Evolutionary conservation across 2,888 invertebrate species (phyloP).

Genomic region (Chaetogeoica ovagalla): DNA sequence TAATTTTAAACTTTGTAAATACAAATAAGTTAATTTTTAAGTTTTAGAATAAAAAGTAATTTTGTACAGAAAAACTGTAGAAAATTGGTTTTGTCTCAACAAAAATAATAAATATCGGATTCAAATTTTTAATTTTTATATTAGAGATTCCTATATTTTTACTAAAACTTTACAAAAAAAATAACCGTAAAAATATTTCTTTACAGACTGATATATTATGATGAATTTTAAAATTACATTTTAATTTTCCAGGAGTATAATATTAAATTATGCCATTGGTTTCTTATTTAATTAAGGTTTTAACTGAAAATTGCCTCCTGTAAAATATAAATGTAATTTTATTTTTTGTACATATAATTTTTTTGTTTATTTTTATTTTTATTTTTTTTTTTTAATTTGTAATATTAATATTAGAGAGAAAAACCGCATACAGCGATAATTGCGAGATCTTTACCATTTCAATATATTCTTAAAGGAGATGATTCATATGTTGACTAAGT

Average conservation of each 20-base stretch:
- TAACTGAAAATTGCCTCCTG: conserved; percentile 52
- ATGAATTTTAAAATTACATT: conserved; percentile 53
- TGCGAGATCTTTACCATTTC: conserved; percentile 53
- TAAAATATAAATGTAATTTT: conserved; percentile 53
- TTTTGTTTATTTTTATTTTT: conserved; percentile 49
- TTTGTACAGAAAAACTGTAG: conserved; percentile 54
- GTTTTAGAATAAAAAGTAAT: conserved; percentile 51
- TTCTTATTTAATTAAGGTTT: conserved; percentile 51
- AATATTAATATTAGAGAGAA: conserved; percentile 52
- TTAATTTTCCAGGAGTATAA: conserved; percentile 53
- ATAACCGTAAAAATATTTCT: conserved; percentile 53
- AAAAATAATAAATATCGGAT: conserved; percentile 57
- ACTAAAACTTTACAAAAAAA: conserved; percentile 55
- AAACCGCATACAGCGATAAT: conserved; percentile 42
- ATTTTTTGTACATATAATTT: conserved; percentile 53
- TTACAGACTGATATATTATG: conserved; percentile 53
- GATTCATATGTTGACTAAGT: conserved; percentile 40
- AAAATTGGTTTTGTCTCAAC: conserved; percentile 53
- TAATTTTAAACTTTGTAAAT: conserved; percentile 52
- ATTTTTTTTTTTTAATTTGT: conserved; percentile 52
- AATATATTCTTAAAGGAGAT: conserved; percentile 35
- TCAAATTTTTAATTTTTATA: conserved; percentile 62
- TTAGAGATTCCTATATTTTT: conserved; percentile 62
- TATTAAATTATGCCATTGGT: conserved; percentile 53
- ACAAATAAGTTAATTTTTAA: conserved; percentile 53